phyloP scores from a whole-genome alignment of 2,113 vertebrate genomes.

The Seriola aureovittata region DNA sequence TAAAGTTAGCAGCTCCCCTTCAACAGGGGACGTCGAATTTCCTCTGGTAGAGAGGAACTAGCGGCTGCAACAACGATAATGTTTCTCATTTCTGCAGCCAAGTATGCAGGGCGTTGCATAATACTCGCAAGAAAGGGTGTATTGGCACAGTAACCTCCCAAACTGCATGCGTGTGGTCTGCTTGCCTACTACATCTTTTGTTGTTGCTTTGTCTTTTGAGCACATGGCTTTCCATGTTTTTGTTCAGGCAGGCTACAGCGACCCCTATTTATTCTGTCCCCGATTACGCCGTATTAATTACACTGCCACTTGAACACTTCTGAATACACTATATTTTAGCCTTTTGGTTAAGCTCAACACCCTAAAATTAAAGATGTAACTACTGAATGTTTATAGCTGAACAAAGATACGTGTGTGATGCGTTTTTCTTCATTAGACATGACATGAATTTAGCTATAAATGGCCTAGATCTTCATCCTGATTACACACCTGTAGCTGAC shows the following conservation, averaged over 20 bases:
- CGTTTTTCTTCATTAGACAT: background rate
- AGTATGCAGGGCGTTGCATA: background rate
- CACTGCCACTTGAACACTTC: background rate
- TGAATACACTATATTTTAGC: background rate
- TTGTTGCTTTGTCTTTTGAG: constrained; percentile 95
- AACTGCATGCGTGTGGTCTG: constrained; percentile 15
- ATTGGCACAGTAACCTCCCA: background rate
- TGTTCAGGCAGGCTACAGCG: constrained; percentile 85
- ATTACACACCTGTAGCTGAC: background rate
- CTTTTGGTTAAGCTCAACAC: background rate
- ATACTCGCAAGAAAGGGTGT: background rate
- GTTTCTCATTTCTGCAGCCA: background rate
- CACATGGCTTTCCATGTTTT: constrained; percentile 89
- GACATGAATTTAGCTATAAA: background rate
- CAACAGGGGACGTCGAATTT: constrained; percentile 46
- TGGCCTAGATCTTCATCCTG: background rate
- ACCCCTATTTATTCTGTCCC: constrained; percentile 64
- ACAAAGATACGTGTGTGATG: background rate
- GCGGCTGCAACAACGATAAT: too few relatives aligned
- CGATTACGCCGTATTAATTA: constrained; percentile 10
- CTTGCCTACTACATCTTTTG: constrained; percentile 83
- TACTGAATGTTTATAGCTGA: background rate
- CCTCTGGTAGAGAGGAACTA: background rate
- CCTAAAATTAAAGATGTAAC: background rate
- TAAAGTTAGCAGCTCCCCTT: constrained; percentile 70